Evolutionary conservation across 2,888 invertebrate genomes (phyloP), one percentile per base, ranked within the genome.

Genomic region (Drosophila melanosoma): DNA sequence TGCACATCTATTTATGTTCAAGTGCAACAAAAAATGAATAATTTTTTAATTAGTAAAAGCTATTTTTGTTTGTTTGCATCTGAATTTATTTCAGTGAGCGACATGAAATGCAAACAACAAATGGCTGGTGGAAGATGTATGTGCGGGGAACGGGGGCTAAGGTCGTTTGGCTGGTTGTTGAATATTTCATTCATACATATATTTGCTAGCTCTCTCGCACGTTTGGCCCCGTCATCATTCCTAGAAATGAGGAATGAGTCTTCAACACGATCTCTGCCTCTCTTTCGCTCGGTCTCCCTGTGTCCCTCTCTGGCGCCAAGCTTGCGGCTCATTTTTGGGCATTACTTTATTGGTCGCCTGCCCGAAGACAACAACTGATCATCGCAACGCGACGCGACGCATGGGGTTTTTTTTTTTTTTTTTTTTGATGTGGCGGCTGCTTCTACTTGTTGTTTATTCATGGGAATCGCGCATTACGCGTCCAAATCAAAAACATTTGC

Each of bases 201-300:
- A 32, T 20, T 77, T 23, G 23, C 32, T 33, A 59, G 38, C 54
- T 57, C 58, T 23, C 58, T 45, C 38, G 35, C 45, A 40, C 57
- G 5, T 17, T 56, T 45, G 29, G 59, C 36, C 58, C 32, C 83
- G 91, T 92, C 93, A 92, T 84, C 61, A 68, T 92, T 92, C 92
- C 80, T 62, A 78, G 92, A 90, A 92, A 90, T 79, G 72, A 72
- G 42, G 69, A 58, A 91, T 91, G 91, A 91, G 80, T 90, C 75
- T 82, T 73, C 57, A 15, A 11, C 15, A 45, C 42, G 29, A 32
- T 32, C 29, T 3, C 4, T 38, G 17, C 11, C 7, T n/a, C 12
- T 26, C 17, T 33, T n/a, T 33, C 51, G 11, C 12, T 53, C 35
- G 26, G 12, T 26, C 7, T n/a, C 7, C 11, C 4, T 38, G 7